These are phyloP conservation scores for Fulica atra DNA, from an alignment of 2,113 vertebrate genomes.

Conservation along the genomic window DNA sequence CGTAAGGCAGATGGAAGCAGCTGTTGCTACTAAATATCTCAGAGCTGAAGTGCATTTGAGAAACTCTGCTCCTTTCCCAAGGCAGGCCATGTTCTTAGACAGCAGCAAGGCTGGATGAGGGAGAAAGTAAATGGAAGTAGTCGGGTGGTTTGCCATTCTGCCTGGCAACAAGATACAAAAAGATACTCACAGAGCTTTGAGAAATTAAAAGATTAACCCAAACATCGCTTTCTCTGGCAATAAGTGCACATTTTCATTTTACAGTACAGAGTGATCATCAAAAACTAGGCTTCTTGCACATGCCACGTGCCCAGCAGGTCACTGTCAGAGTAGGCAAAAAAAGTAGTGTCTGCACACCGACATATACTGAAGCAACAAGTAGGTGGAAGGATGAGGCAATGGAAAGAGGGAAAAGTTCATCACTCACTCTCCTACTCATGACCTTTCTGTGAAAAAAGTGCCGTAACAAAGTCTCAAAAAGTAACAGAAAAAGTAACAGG, in stretches of 20 bases:
- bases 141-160: not conserved
- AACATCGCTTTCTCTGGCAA: not conserved
- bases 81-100: not conserved
- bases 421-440: conserved; percentile 13
- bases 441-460: conserved; percentile 13
- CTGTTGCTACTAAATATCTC: not conserved
- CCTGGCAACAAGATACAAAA: not conserved
- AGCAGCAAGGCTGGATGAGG: not conserved
- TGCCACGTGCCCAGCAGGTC: not conserved
- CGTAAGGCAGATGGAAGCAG: conserved; percentile 14
- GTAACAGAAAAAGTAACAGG: not conserved
- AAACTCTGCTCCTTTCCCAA: not conserved
- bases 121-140: not conserved
- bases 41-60: not conserved
- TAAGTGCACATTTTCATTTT: not conserved
- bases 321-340: not conserved
- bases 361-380: not conserved
- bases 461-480: not conserved
- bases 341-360: not conserved
- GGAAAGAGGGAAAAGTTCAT: conserved; percentile 43
- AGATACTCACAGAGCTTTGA: not conserved
- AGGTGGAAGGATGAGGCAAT: conserved; percentile 41
- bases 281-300: not conserved
- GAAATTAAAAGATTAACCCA: not conserved
- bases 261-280: not conserved